Evolutionary conservation across 2,797 vertebrate species (phyloP), one percentile per base, ranked within the genome.

Genomic region (Poeciliopsis presidionis): DNA sequence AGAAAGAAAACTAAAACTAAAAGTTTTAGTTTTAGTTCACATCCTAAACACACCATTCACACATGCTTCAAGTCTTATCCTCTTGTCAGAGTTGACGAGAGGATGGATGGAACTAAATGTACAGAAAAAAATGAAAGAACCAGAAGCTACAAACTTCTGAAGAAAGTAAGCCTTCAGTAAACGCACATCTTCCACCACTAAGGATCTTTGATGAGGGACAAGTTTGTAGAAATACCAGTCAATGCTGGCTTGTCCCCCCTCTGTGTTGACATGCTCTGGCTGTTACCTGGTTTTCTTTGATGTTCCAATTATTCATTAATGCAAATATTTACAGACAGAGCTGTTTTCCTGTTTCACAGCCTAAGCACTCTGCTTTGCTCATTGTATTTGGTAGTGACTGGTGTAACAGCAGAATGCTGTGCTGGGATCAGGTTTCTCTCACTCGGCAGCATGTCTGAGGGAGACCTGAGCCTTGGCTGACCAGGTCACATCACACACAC

Each of bases 391-490:
- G 5, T 28, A 46, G n/a, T 45, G 41, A 45, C 11, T 45, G 67
- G 67, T 70, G 12, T 28, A 28, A 28, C 16, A 7, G 25, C 25
- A 45, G 41, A 0, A 1, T 25, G 36, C 9, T 41, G 4, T 12
- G 2, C 0, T 46, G 41, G 67, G 25, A 28, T 70, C 67, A 7
- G 41, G 67, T 70, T 70, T 45, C 67, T 70, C 41, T 14, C 12
- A 46, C 67, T 70, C 1, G 1, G 25, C 41, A 28, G 33, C 25
- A 28, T 4, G 25, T 28, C 39, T 43, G 22, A 70, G 13, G 41
- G 41, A 70, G 67, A 70, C 41, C 67, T 70, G 67, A 70, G 67
- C 67, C 41, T 46, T 16, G 67, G 36, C 20, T 67, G 63, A 67
- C 36, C 22, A 33, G 67, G 39, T 70, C 39, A 70, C 41, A 45